Evolutionary conservation across 2,797 vertebrate species (phyloP).

Genomic region (Chiloscyllium punctatum): DNA sequence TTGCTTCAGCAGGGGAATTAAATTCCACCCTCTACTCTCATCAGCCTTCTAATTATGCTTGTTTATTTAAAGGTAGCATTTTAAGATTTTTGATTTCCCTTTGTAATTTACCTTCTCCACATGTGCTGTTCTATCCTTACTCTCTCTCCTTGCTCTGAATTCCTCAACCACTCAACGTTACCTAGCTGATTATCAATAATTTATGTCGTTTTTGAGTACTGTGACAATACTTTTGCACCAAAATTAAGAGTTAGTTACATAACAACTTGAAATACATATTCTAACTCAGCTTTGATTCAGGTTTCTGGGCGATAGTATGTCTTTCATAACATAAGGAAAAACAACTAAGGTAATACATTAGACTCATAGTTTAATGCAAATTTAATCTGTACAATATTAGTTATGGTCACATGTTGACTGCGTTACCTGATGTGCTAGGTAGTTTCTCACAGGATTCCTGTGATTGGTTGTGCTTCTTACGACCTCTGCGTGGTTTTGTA

Average conservation of each 20-base stretch:
- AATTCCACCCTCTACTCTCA: neutral
- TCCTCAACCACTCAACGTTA: neutral
- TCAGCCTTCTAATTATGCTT: neutral
- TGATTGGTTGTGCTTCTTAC: conserved; percentile 63
- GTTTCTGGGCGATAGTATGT: neutral
- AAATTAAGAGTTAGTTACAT: neutral
- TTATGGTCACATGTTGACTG: neutral
- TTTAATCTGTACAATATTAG: neutral
- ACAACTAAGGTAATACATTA: neutral
- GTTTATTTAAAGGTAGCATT: neutral
- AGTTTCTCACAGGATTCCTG: conserved; percentile 65
- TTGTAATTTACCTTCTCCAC: neutral
- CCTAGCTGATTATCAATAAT: neutral
- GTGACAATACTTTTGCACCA: neutral
- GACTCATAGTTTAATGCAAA: neutral
- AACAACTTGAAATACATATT: neutral
- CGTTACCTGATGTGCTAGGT: conserved; percentile 72
- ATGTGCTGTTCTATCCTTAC: neutral
- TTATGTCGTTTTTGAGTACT: neutral
- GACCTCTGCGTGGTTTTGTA: conserved; percentile 53
- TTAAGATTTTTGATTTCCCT: neutral
- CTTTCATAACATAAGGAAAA: neutral
- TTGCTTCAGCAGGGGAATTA: neutral
- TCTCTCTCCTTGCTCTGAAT: neutral
- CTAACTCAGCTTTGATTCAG: neutral